Base-by-base conservation (phyloP, 1,140 invertebrate genomes). In the Lepidostoma basale region DNA sequence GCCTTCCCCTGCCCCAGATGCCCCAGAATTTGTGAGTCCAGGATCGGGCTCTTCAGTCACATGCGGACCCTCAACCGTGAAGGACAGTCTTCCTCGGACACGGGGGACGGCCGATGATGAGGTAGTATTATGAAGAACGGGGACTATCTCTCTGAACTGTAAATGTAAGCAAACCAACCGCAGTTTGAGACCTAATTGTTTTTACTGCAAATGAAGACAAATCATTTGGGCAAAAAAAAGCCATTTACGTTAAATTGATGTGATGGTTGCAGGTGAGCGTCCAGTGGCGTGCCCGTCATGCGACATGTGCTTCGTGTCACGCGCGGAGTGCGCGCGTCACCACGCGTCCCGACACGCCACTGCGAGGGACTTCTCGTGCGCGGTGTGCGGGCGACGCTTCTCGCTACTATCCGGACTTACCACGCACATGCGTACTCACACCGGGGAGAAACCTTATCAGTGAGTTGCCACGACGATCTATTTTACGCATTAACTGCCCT, bases 391-490 rank as follows among this genome's bases (percentile, higher is more conserved):
- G 8, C 75, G 75, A 28, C 69, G 70, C 18, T 81, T 80, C 69
- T 72, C n/a, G 36, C 52, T 67, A 33, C 42, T 20, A 10, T 62
- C n/a, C 60, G 40, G 47, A 26, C 72, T 86, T 44, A 79, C 77
- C 25, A 74, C 77, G 6, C 85, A 86, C 67, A 79, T 85, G 76
- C 79, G 76, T 12, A 64, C 47, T 5, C 75, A 76, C 56, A 72
- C 81, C 1, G 87, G 86, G 73, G 76, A 75, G 63, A 86, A 89
- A 23, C 69, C 68, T 18, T 63, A 58, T 40, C 59, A 67, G 82
- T 80, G 69, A 78, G 45, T 58, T 16, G 30, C 18, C 5, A 33
- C 30, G n/a, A n/a, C n/a, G n/a, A n/a, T n/a, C n/a, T n/a, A n/a
- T n/a, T n/a, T n/a, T n/a, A n/a, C n/a, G n/a, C n/a, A n/a, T n/a